These are phyloP conservation scores for Xanthorhoe spadicearia DNA, from an alignment of 2,888 invertebrate genomes.

Conservation along the genomic window DNA sequence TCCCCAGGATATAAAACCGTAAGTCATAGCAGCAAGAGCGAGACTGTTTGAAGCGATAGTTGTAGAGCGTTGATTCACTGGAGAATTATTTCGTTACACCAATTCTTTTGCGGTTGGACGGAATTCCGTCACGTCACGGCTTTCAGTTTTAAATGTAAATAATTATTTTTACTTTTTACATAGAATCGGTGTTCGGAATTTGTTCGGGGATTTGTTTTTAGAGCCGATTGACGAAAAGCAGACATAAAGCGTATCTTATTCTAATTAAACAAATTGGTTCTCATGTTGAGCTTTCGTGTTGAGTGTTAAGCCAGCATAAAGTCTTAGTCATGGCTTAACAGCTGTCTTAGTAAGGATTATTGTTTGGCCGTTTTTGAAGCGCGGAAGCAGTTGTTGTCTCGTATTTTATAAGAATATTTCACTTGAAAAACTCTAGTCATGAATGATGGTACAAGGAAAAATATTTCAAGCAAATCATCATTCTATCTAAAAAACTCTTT, in stretches of 20 bases:
- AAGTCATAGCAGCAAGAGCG: slow-evolving; percentile 1
- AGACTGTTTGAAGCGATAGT: not conserved
- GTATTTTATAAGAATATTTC: too few species aligned
- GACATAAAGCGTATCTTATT: not conserved
- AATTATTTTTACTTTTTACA: not conserved
- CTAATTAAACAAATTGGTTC: not conserved
- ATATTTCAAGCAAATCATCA: too few species aligned
- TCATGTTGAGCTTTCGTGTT: too few species aligned
- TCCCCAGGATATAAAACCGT: slow-evolving; percentile 17
- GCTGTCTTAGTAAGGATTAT: too few species aligned
- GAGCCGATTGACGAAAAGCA: not conserved
- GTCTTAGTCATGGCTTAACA: too few species aligned
- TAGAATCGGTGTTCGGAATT: not conserved
- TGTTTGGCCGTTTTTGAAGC: too few species aligned
- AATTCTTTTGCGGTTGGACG: slow-evolving; percentile 17
- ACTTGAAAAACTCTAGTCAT: too few species aligned
- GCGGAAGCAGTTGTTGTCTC: too few species aligned
- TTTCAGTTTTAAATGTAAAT: slow-evolving; percentile 6
- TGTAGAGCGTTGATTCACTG: slow-evolving; percentile 20
- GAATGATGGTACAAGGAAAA: too few species aligned
- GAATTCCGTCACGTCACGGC: slow-evolving; percentile 8
- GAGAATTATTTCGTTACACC: slow-evolving; percentile 19
- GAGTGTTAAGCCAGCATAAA: too few species aligned
- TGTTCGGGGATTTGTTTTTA: not conserved
- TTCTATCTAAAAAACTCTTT: too few species aligned